Evolutionary conservation across 2,113 vertebrate genomes (phyloP), one percentile per base, ranked within the genome.

Genomic region (Echinops telfairi): DNA sequence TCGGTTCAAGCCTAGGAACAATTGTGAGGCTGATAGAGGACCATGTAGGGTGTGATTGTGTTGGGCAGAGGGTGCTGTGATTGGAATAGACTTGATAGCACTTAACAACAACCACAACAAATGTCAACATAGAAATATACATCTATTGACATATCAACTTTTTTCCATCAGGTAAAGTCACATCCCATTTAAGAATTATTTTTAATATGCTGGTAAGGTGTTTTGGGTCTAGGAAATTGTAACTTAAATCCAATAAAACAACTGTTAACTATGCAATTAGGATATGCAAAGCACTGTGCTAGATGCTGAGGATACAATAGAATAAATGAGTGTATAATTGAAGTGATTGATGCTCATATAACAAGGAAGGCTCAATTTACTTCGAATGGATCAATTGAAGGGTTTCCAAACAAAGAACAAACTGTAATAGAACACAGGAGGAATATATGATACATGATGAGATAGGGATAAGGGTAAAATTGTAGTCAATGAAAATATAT

Each of bases 391-490:
- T 43, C 12, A 25, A 68, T 27, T 76, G 15, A 12, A n/a, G 23
- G 91, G 91, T 9, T 92, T 93, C n/a, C 60, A 83, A 89, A 77
- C 8, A 83, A 33, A 83, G 19, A 79, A 77, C 36, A 75, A 66
- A 86, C 38, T 11, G 11, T 80, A 88, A 81, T 62, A 80, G 29
- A 83, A 62, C 3, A 57, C n/a, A 36, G 15, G 33, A 71, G 75
- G 17, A 79, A 36, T 86, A 83, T 33, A 10, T 82, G 57, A 19
- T 68, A 75, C 86, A 53, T 62, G 1, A 92, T 68, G 29, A 85
- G 12, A 43, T 25, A n/a, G 6, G 10, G 47, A 53, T 53, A 53
- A 53, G 12, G 47, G 6, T 53, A 1, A 36, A 91, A 78, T 11
- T 38, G 11, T 81, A 70, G 22, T 60, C 58, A 90, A 47, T 60